Base-by-base conservation (phyloP, 2,797 vertebrate genomes). In the Pseudotriccus pelzelni region DNA sequence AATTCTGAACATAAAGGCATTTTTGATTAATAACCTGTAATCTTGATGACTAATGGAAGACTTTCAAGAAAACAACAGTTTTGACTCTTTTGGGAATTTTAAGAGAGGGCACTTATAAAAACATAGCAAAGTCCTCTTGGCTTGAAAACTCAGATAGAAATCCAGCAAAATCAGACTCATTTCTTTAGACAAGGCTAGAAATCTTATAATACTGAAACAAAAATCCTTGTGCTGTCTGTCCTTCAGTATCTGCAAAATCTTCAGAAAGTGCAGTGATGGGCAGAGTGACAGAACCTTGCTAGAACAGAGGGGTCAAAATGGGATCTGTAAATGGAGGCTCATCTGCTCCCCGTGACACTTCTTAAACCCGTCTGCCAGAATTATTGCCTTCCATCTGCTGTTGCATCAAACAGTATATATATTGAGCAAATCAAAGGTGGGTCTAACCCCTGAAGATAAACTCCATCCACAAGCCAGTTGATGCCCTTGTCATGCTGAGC, bases 11-110 rank as follows among this genome's bases (percentile, higher is more conserved):
- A 74, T 73, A 63, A 89, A 49, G 55, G 27, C 28, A 84, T 63
- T 84, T 95, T 55, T 62, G 32, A 90, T 78, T 79, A 92, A 93
- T 73, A 93, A 63, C 23, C 7, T 67, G 74, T 67, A 92, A 76
- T 47, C 1, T 0, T 76, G 59, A 90, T 52, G 52, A 93, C 39
- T 79, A 94, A 89, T 66, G 67, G 52, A 94, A 93, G 59, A 66
- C 27, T 82, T 84, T 44, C 63, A 27, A 49, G 32, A 85, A 52
- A 90, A 83, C 46, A 64, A 52, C 2, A 7, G 44, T 34, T 88
- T 62, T 2, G 1, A 52, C 52, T 74, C 53, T 67, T 79, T 70
- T 47, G 74, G 39, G 37, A 79, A 91, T 90, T 90, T 88, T 41
- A 68, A 86, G 50, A 79, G 44, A 44, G 24, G 25, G 25, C 12